Evolutionary conservation across 2,797 vertebrate species (phyloP).

Genomic region (Malurus splendens): DNA sequence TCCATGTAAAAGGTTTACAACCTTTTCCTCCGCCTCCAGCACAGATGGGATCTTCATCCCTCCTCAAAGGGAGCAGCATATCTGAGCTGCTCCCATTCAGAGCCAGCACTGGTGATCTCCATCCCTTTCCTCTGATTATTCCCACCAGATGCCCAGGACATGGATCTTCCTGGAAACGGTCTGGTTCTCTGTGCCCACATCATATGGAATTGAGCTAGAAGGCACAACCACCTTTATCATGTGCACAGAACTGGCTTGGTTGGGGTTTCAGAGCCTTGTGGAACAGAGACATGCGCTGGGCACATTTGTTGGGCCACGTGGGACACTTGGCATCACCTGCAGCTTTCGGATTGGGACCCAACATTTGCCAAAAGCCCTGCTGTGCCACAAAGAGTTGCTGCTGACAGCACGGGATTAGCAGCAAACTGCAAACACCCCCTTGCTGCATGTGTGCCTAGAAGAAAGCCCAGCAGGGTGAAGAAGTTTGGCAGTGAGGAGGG

Average conservation of each 20-base stretch:
- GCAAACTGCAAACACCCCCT: not conserved
- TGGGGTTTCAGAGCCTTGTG: not conserved
- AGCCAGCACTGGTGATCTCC: accelerated
- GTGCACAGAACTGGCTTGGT: accelerated
- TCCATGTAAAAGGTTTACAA: not conserved
- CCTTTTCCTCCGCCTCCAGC: not conserved
- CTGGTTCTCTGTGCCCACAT: not conserved
- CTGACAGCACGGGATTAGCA: not conserved
- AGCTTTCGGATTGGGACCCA: accelerated
- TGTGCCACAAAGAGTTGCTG: not conserved
- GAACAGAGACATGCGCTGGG: not conserved
- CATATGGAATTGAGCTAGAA: not conserved
- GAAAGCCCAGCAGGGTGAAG: not conserved
- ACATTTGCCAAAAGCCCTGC: not conserved
- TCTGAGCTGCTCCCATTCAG: not conserved
- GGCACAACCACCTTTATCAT: accelerated
- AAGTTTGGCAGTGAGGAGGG: not conserved
- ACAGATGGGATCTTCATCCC: not conserved
- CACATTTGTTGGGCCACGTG: not conserved
- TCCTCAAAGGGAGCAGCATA: accelerated
- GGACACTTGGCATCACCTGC: not conserved
- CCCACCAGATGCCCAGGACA: not conserved
- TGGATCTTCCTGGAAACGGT: accelerated
- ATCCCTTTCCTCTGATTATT: not conserved
- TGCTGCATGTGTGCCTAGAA: not conserved